Evolutionary conservation across 2,888 invertebrate genomes (phyloP), one percentile per base, ranked within the genome.

Genomic region (Noctua fimbriata): DNA sequence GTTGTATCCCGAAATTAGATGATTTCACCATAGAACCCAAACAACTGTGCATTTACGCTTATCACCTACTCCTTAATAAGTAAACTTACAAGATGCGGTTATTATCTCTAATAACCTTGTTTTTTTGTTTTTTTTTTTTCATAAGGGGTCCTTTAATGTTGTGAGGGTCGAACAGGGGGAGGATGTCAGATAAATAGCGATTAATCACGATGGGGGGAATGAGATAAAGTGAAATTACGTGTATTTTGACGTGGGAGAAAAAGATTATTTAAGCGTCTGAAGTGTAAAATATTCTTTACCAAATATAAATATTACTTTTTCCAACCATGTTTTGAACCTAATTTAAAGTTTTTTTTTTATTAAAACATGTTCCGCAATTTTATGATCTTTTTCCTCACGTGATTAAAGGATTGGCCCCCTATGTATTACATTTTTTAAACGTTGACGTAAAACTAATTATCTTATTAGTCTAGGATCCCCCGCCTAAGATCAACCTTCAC

Each of bases 41-140:
- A 2, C 52, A 16, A 16, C 41, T 44, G 66, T 41, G 66, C 44
- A 41, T 44, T 67, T 41, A 44, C 66, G 41, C 16, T 66, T 41
- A 41, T 16, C n/a, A n/a, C 44, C 16, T 67, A 67, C 44, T 67
- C 9, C 44, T 44, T 44, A 44, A 44, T 28, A 10, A 67, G 16
- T 44, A 28, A 67, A n/a, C 67, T 44, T 67, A 67, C 28, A 67
- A n/a, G 67, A 67, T 67, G n/a, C 67, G 44, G n/a, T 67, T n/a
- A 67, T 67, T 44, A 67, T n/a, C 7, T 44, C n/a, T 67, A 67
- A 44, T n/a, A 67, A 67, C 16, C 2, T 18, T 67, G 32, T 5
- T n/a, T 28, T 28, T 41, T n/a, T 44, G 16, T 24, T 6, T 66
- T n/a, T n/a, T 44, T 49, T 3, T 44, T 1, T 44, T 1, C n/a